Base-by-base conservation (phyloP, 2,888 invertebrate species). In the Brachyptera risi region DNA sequence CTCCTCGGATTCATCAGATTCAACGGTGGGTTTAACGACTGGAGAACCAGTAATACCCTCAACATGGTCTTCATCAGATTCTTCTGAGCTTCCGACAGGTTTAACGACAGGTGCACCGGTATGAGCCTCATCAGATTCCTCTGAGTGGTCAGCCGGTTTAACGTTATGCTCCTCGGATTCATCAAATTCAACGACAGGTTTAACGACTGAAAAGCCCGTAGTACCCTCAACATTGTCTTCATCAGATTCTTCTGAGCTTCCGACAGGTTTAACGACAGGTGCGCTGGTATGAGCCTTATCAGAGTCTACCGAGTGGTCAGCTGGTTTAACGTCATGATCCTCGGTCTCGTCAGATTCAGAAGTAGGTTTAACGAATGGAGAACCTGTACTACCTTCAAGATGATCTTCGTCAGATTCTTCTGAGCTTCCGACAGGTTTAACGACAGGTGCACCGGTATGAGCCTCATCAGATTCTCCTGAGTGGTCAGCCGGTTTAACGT, bases 401-500 rank as follows among this genome's bases (percentile, higher is more conserved):
- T 60, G 54, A 24, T 58, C 56, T 40, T 56, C 62, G 21, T 65
- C 60, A 7, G 21, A 35, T 60, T 42, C 35, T 1, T 58, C 60
- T 17, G 15, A 38, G 42, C 21, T 37, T 44, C 31, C 59, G 47
- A 13, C 42, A 19, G 63, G 49, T 50, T 42, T 42, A 17, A 42
- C 42, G 42, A 42, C 21, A 19, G 42, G 42, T 42, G 42, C 42
- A 7, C 21, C 42, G 19, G 42, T 42, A 4, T 40, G 66, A 23
- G 63, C 60, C 40, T 71, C 76, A 65, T 42, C 21, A 19, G 49
- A 60, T 31, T 47, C 59, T 21, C 49, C 35, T 17, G 37, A 21
- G 56, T 63, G 58, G 38, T 56, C 58, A 21, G 60, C 66, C 26
- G 56, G 24, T 35, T 59, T 7, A 42, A n/a, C 11, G 56, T 19